Evolutionary conservation across 2,113 vertebrate species (phyloP), one percentile per base, ranked within the genome.

Genomic region (Sebastes schlegelii): DNA sequence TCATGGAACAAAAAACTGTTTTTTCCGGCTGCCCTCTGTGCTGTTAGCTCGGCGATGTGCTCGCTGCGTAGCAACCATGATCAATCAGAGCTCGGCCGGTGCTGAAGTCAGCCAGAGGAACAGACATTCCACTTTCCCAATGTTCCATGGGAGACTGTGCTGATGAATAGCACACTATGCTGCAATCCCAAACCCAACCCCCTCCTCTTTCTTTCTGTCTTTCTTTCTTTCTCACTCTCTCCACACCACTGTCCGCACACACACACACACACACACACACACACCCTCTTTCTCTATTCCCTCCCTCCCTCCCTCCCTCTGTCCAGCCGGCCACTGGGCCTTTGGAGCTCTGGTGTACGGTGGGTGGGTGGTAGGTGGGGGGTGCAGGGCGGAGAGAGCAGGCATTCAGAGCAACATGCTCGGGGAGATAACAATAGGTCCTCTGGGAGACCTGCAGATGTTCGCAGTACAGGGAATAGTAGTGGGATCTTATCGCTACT

Each of bases 391-490:
- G 65, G 80, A 90, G 91, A 88, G 83, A 92, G 83, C 81, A 91
- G 91, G 89, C 92, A 91, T 88, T 89, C 78, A 92, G 86, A 89
- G 89, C 86, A 91, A 92, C 92, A 92, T 89, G 48, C 91, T 61
- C 86, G n/a, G 80, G 89, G 91, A 92, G 89, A 94, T 91, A 95
- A 96, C 93, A 95, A 94, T 92, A 89, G 94, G 88, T 95, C 93
- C 92, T 95, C 91, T 89, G 95, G 95, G 95, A 96, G 92, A 91
- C 74, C 84, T 94, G 92, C 93, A 95, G 93, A 95, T 94, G 93
- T 93, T 89, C 12, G 90, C 83, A 83, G 75, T 82, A 77, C 74
- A 80, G 86, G 80, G 84, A 88, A 79, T 80, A 87, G 84, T 74
- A 67, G 79, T 70, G 79, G 78, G 78, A 88, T 88, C 88, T 90